Base-by-base conservation (phyloP, 2,888 invertebrate genomes). In the Mermis nigrescens region DNA sequence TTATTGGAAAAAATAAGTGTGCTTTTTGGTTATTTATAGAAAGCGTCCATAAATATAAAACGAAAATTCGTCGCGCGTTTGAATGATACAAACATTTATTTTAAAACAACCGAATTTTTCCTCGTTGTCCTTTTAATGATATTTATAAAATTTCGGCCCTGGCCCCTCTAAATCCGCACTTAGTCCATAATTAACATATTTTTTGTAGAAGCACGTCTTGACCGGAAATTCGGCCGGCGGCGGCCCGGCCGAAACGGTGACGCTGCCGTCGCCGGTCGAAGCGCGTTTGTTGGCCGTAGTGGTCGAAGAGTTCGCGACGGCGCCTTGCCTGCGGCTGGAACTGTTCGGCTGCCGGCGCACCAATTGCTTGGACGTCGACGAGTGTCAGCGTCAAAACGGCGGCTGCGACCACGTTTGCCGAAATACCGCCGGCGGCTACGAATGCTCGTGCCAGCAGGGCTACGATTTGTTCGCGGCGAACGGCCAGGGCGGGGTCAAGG, bases 391-490 rank as follows among this genome's bases (percentile, higher is more conserved):
- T 12, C 60, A 68, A 55, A 72, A 72, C 62, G 72, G 72, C 19
- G 60, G 64, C 57, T 72, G 72, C 57, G 69, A 72, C 31, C 72
- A 72, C 53, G 60, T 66, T 22, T 72, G 72, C 60, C 62, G 68
- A 55, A 72, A 72, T 62, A 65, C 64, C 1, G 68, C 65, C 45
- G 92, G 91, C 62, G 82, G 84, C 70, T 90, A 81, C 70, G 81
- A 84, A 1, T 94, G 92, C 69, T 81, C 82, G 62, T 94, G 94
- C 70, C 86, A 86, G 69, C 82, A 86, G 51, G 95, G 95, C 12
- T 94, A 82, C 70, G 89, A 91, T 70, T 77, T 95, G 19, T 91
- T 88, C 74, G 80, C 68, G 2, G 75, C 79, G 19, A 88, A 92
- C 69, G 91, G 91, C 4, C 92, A 91, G 0, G 87, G 90, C 62